phyloP scores from a whole-genome alignment of 2,113 vertebrate species.

The Choloepus hoffmanni region DNA sequence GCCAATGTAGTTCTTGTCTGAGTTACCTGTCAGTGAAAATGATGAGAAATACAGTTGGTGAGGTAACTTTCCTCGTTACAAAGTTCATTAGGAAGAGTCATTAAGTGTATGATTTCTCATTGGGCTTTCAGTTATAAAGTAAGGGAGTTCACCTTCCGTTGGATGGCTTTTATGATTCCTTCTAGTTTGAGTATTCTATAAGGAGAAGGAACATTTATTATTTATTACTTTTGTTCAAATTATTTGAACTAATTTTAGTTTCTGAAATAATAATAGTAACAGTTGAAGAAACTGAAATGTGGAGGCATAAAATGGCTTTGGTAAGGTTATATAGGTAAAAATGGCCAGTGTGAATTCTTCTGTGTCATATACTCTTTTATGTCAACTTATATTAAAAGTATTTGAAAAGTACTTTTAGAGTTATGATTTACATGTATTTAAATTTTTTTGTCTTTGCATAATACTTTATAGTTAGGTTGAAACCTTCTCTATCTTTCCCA shows the following conservation, averaged over 20 bases:
- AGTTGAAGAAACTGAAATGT: conserved; percentile 17
- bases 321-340: not conserved
- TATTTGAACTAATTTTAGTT: conserved; percentile 25
- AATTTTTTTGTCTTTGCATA: not conserved
- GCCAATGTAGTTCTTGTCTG: not conserved
- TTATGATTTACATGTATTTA: conserved; percentile 29
- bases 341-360: not conserved
- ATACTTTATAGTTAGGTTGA: conserved; percentile 6
- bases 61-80: not conserved
- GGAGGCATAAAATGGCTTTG: not conserved
- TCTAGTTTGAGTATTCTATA: not conserved
- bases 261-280: conserved; percentile 28
- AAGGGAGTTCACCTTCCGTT: not conserved
- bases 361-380: not conserved
- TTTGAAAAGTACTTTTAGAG: conserved; percentile 32
- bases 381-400: not conserved
- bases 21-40: not conserved
- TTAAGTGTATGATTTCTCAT: not conserved
- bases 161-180: conserved; percentile 28
- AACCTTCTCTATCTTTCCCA: not conserved
- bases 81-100: not conserved
- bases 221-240: conserved; percentile 3
- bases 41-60: not conserved
- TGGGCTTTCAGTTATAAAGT: conserved; percentile 9
- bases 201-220: not conserved